Conservation (phyloP, 2,888 invertebrate genomes). For the Oscheius sp. region DNA sequence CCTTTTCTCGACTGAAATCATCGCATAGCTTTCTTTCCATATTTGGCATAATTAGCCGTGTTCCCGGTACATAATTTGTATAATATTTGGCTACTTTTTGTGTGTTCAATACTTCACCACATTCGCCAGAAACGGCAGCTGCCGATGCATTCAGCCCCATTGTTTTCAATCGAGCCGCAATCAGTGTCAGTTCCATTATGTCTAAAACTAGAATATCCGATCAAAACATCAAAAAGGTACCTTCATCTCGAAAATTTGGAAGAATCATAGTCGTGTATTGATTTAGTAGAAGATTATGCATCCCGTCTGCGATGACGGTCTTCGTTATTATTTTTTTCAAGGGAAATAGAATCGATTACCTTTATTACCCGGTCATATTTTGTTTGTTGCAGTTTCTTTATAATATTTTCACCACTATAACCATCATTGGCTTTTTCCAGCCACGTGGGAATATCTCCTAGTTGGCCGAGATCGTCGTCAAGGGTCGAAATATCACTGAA, state of each 20-base stretch:
- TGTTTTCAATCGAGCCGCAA: conserved; percentile 1
- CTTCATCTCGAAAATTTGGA: conserved; percentile 19
- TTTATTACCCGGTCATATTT: conserved; percentile 21
- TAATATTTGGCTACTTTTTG: conserved; percentile 11
- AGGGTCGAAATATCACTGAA: neutral
- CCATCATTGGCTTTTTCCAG: conserved; percentile 15
- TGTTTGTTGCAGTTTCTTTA: conserved; percentile 21
- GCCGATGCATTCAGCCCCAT: conserved; percentile 26
- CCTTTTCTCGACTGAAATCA: neutral
- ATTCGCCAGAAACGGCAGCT: conserved; percentile 22
- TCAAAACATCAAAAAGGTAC: neutral
- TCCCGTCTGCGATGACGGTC: conserved; percentile 10
- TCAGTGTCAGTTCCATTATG: conserved; percentile 16
- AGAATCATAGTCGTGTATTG: conserved; percentile 18
- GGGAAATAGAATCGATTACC: neutral
- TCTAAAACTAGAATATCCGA: neutral
- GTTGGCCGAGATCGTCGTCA: neutral
- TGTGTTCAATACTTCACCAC: conserved; percentile 19
- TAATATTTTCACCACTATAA: conserved; percentile 5
- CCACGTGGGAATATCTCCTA: neutral
- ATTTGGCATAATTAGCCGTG: conserved; percentile 6
- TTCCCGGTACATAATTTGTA: conserved; percentile 1
- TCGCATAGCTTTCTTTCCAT: conserved; percentile 2
- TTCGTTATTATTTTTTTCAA: neutral
- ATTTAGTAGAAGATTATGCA: conserved; percentile 8